Evolutionary conservation across 2,113 vertebrate genomes (phyloP).

Genomic region (Candoia aspera): DNA sequence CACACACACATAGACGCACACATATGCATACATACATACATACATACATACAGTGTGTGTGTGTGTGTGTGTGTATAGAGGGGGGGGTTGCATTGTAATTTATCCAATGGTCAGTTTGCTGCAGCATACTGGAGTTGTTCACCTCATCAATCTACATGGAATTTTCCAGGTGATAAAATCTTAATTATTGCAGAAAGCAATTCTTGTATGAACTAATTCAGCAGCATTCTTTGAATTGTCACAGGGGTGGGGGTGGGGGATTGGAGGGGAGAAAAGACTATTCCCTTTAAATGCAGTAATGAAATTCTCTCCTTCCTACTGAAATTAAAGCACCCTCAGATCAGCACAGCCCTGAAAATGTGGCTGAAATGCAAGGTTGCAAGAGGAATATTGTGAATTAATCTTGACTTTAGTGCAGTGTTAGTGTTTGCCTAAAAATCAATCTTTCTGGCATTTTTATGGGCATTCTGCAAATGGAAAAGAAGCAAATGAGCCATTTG

Average conservation of each 20-base stretch:
- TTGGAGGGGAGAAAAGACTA: conserved; percentile 17
- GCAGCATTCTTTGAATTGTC: conserved; percentile 38
- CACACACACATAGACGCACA: no score
- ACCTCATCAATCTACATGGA: conserved; percentile 12
- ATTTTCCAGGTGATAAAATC: conserved; percentile 54
- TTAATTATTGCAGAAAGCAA: conserved; percentile 52
- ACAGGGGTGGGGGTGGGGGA: background rate
- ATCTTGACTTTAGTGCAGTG: conserved; percentile 69
- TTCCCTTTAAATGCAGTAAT: conserved; percentile 49
- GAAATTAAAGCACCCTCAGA: conserved; percentile 53
- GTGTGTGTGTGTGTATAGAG: no score
- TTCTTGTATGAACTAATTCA: conserved; percentile 39
- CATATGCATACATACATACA: no score
- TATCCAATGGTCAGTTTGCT: background rate
- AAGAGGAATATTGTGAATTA: conserved; percentile 60
- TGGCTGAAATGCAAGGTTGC: conserved; percentile 57
- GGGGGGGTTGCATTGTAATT: conserved; percentile 28
- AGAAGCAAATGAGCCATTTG: conserved; percentile 75
- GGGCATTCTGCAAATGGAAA: conserved; percentile 73
- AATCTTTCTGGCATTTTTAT: conserved; percentile 77
- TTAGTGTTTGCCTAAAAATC: conserved; percentile 72
- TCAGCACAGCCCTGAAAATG: conserved; percentile 42
- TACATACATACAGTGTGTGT: no score
- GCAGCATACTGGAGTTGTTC: conserved; percentile 31
- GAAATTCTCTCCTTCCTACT: conserved; percentile 45